A percentile compares a stretch with the other conserved stretches of the same genome.
phyloP scores from a whole-genome alignment of 1,140 invertebrate genomes.

The Ctenoplectra terminalis region DNA sequence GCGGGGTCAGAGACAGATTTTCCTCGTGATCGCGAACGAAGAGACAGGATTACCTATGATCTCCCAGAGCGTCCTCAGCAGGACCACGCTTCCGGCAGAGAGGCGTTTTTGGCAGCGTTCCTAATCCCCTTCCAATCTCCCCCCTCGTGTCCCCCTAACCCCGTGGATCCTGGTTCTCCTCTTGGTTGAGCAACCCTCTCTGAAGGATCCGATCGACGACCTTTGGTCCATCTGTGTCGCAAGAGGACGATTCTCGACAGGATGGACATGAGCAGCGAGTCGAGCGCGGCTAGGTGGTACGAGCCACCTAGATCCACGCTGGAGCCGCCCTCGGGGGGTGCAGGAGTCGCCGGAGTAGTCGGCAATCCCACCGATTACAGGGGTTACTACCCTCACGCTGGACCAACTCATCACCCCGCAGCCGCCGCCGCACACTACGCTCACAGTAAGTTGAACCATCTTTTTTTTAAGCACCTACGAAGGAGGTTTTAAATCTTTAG shows the following conservation, averaged over 20 bases:
- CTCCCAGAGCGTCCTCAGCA: conserved; percentile 33
- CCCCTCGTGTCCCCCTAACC: neutral
- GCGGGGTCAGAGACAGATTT: conserved; percentile 14
- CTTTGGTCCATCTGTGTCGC: neutral
- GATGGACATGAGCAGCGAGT: conserved; percentile 83
- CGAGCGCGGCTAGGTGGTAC: conserved; percentile 81
- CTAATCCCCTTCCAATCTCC: conserved; percentile 46
- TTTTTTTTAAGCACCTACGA: neutral
- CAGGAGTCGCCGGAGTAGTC: conserved; percentile 74
- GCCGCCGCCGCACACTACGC: conserved; percentile 80
- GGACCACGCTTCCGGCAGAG: conserved; percentile 58
- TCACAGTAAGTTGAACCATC: conserved; percentile 79
- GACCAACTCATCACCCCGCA: conserved; percentile 79
- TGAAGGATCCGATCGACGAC: conserved; percentile 15
- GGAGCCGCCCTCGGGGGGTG: conserved; percentile 77
- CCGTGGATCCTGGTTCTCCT: conserved; percentile 24
- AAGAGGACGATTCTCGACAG: conserved; percentile 73
- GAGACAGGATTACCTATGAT: conserved; percentile 62
- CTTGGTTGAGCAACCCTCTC: neutral
- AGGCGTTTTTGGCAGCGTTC: conserved; percentile 57
- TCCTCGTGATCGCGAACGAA: conserved; percentile 13
- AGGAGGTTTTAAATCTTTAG: no score
- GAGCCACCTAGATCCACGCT: conserved; percentile 79
- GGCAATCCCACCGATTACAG: conserved; percentile 80
- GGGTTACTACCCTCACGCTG: conserved; percentile 81